Percentiles rank a stretch among this genome's conserved stretches.
Conservation (phyloP, 2,888 invertebrate species). For the Parnassius glacialis region DNA sequence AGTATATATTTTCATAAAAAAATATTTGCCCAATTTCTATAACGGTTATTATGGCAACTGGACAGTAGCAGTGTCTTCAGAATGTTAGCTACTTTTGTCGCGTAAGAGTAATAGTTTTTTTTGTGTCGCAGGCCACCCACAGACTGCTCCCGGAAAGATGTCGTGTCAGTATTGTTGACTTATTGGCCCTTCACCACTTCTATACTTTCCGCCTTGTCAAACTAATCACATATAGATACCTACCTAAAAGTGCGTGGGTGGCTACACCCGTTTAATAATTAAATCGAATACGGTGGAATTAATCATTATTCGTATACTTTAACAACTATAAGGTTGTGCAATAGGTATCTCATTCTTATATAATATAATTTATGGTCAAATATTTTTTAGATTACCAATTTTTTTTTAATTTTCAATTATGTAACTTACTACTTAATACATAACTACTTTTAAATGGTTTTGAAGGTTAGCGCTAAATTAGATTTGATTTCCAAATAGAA, state of each 20-base stretch:
- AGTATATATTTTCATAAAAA: too few species aligned
- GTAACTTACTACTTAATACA: too few species aligned
- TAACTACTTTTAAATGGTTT: too few species aligned
- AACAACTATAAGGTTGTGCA: too few species aligned
- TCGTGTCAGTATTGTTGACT: conserved; percentile 65
- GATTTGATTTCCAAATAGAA: too few species aligned
- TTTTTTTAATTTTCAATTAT: too few species aligned
- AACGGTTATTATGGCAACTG: too few species aligned
- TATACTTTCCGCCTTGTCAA: conserved; percentile 64
- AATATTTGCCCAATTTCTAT: too few species aligned
- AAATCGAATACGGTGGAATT: conserved; percentile 6
- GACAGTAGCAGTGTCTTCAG: neutral
- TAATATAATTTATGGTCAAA: too few species aligned
- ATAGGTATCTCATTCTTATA: too few species aligned
- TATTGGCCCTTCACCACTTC: conserved; percentile 55
- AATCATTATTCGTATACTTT: neutral
- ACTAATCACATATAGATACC: conserved; percentile 43
- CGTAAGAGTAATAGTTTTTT: conserved; percentile 29
- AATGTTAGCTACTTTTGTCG: conserved; percentile 11
- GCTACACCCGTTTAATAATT: conserved; percentile 16
- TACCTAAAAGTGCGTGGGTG: conserved; percentile 7
- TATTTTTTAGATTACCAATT: too few species aligned
- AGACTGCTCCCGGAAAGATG: conserved; percentile 48
- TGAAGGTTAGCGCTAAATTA: too few species aligned
- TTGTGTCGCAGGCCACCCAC: conserved; percentile 63